A percentile compares a stretch with the other conserved stretches of the same genome.
Conservation (phyloP, 2,797 vertebrate genomes). For the Nannoperca obscura region DNA sequence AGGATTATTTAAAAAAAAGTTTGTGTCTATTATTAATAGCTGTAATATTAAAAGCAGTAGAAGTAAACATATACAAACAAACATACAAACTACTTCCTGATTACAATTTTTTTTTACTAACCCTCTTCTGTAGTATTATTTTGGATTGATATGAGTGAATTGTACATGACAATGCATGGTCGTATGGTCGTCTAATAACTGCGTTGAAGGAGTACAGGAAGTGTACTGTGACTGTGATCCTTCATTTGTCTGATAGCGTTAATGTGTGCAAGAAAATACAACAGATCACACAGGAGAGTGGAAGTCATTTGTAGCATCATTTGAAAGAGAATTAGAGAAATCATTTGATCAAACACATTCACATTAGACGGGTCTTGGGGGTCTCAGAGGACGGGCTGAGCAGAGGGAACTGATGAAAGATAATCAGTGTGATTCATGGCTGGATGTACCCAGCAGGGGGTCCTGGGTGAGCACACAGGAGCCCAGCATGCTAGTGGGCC, state of each 20-base stretch:
- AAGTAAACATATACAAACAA: not conserved
- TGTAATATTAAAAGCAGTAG: not conserved
- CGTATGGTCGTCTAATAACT: not conserved
- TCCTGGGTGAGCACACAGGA: not conserved
- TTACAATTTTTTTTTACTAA: not conserved
- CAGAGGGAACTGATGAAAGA: constrained; percentile 9
- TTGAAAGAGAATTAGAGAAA: constrained; percentile 7
- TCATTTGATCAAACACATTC: constrained; percentile 19
- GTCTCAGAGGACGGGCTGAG: not conserved
- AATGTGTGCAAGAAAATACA: not conserved
- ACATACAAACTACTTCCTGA: no score
- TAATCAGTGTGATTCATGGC: constrained; percentile 5
- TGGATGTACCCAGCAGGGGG: not conserved
- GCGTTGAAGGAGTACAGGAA: not conserved
- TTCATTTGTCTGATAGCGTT: not conserved
- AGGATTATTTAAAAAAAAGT: not conserved
- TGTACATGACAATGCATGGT: not conserved
- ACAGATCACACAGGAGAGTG: not conserved
- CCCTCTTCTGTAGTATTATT: not conserved
- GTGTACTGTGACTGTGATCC: not conserved
- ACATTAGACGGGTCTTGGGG: constrained; percentile 2
- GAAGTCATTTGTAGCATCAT: not conserved
- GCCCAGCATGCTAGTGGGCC: not conserved
- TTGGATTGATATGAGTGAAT: not conserved
- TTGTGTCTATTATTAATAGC: not conserved